Conservation (phyloP, 2,888 invertebrate genomes). For the Margaritifera margaritifera region DNA sequence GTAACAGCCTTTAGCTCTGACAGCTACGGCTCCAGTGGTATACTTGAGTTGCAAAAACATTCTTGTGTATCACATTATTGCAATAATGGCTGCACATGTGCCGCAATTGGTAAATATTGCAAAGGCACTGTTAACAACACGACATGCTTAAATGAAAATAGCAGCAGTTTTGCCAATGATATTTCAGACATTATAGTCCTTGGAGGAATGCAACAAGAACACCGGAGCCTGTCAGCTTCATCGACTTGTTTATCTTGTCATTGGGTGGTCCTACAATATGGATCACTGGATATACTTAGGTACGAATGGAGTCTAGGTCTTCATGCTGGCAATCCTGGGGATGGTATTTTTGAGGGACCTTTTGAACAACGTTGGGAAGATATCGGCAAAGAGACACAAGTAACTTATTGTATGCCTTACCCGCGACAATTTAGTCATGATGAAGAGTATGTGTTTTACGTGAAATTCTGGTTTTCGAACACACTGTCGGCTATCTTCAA, state of each 20-base stretch:
- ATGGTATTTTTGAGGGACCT: too few species aligned
- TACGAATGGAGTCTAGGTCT: too few species aligned
- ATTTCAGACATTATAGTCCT: constrained; percentile 7
- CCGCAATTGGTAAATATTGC: constrained; percentile 42
- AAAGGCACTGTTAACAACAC: neutral
- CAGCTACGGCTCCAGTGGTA: constrained; percentile 3
- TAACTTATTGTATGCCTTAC: too few species aligned
- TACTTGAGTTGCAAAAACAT: constrained; percentile 33
- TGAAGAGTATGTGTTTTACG: constrained; percentile 7
- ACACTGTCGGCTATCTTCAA: neutral
- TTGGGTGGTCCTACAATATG: constrained; percentile 8
- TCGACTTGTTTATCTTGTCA: constrained; percentile 22
- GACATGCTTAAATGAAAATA: constrained; percentile 5
- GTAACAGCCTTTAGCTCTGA: constrained; percentile 11
- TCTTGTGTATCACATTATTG: constrained; percentile 38
- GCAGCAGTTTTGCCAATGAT: neutral
- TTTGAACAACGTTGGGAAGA: too few species aligned
- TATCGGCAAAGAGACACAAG: too few species aligned
- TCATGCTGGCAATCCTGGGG: too few species aligned
- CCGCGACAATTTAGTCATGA: neutral
- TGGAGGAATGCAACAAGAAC: neutral
- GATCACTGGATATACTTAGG: too few species aligned
- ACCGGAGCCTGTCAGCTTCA: constrained; percentile 13
- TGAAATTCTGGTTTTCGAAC: constrained; percentile 7
- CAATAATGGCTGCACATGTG: constrained; percentile 43